Evolutionary conservation across 1,140 invertebrate genomes (phyloP).

Genomic region (Delia radicum): DNA sequence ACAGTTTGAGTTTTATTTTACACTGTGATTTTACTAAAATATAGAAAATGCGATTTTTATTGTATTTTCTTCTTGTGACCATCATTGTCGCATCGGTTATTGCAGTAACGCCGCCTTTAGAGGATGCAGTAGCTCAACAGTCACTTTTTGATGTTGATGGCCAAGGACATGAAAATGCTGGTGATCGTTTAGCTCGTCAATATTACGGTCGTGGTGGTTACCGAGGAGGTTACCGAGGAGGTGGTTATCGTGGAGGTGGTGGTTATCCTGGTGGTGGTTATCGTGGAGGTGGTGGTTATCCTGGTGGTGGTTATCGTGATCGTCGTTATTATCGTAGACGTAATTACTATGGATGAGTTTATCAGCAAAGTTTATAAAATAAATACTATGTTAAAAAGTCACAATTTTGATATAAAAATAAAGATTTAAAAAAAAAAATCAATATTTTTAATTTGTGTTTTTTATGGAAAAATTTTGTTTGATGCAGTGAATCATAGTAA

Average conservation of each 20-base stretch:
- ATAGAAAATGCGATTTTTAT: background rate
- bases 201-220: background rate
- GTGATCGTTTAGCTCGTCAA: constrained; percentile 20
- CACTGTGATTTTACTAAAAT: background rate
- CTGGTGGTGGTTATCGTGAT: too few relatives aligned
- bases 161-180: constrained; percentile 5
- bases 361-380: too few relatives aligned
- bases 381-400: too few relatives aligned
- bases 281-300: too few relatives aligned
- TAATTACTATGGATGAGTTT: too few relatives aligned
- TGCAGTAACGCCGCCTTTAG: background rate
- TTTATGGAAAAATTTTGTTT: too few relatives aligned
- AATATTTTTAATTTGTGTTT: too few relatives aligned
- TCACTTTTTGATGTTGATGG: background rate
- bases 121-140: background rate
- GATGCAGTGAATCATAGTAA: too few relatives aligned
- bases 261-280: too few relatives aligned
- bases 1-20: background rate
- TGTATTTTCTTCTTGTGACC: background rate
- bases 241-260: constrained; percentile 16
- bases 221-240: background rate
- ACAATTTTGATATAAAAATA: too few relatives aligned
- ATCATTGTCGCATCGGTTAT: background rate
- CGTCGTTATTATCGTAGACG: too few relatives aligned
- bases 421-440: too few relatives aligned